Evolutionary conservation across 2,888 invertebrate genomes (phyloP).

Genomic region (Ctenicera cuprea): DNA sequence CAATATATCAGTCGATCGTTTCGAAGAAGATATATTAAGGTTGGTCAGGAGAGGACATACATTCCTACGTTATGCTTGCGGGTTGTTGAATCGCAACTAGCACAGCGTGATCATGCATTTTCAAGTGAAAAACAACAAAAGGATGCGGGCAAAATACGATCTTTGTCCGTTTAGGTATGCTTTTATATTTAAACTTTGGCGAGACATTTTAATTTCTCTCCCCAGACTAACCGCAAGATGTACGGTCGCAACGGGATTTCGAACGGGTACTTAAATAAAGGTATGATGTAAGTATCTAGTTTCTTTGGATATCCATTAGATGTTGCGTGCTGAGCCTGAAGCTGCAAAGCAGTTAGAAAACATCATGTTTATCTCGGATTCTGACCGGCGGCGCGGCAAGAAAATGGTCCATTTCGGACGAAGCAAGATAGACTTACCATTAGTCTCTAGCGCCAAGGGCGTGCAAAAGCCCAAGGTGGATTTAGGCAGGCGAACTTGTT

Average conservation of each 20-base stretch:
- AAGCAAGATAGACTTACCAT: conserved; percentile 76
- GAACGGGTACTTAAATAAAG: conserved; percentile 16
- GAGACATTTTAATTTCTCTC: conserved; percentile 20
- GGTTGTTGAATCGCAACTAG: conserved; percentile 22
- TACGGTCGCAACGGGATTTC: conserved; percentile 15
- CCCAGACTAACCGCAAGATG: conserved; percentile 6
- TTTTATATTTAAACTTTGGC: not conserved
- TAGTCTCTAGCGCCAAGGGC: conserved; percentile 88
- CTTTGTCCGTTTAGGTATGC: not conserved
- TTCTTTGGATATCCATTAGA: conserved; percentile 62
- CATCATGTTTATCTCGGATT: conserved; percentile 62
- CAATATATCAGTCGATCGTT: conserved; percentile 57
- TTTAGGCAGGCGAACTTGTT: conserved; percentile 86
- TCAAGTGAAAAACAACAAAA: not conserved
- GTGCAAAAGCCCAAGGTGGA: conserved; percentile 85
- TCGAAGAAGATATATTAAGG: conserved; percentile 57
- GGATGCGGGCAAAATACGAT: not conserved
- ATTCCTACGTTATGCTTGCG: conserved; percentile 44
- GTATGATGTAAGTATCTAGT: conserved; percentile 49
- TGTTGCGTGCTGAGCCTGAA: conserved; percentile 58
- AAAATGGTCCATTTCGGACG: conserved; percentile 61
- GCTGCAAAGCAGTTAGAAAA: conserved; percentile 55
- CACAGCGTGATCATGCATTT: conserved; percentile 14
- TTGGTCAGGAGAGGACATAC: conserved; percentile 58
- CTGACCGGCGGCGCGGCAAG: conserved; percentile 60